phyloP scores from a whole-genome alignment of 2,888 invertebrate genomes.

The Scaptomyza caliginosa region DNA sequence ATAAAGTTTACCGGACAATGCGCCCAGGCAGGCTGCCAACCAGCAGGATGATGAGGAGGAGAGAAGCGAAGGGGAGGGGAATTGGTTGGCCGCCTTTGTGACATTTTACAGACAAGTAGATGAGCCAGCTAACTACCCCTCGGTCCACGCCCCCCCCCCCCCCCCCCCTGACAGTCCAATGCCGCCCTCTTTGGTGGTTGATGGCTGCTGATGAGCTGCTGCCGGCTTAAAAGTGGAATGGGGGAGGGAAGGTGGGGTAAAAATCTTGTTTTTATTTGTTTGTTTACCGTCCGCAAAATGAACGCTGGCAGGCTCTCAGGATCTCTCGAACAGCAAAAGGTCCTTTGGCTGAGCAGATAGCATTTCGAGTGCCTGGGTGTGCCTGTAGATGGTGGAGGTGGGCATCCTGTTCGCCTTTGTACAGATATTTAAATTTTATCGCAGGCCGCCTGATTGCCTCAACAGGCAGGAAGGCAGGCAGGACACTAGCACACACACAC shows the following conservation, averaged over 20 bases:
- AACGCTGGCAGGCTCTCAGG: conserved; percentile 49
- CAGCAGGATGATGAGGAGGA: background rate
- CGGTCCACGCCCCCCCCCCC: background rate
- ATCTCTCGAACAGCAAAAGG: background rate
- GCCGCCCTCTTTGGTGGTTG: conserved; percentile 53
- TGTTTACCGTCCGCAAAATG: conserved; percentile 79
- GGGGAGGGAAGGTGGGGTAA: conserved; percentile 23
- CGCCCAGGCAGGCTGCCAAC: background rate
- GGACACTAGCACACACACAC: conserved; percentile 2
- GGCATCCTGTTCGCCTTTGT: conserved; percentile 34
- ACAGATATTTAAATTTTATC: conserved; percentile 75
- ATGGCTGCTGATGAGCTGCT: conserved; percentile 67
- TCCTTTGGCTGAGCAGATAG: conserved; percentile 29
- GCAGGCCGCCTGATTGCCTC: conserved; percentile 68
- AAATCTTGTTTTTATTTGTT: conserved; percentile 78
- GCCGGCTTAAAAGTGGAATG: background rate
- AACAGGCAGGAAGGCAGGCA: conserved; percentile 23
- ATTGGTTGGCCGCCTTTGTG: conserved; percentile 59
- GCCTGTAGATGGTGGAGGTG: background rate
- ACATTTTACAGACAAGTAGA: conserved; percentile 76
- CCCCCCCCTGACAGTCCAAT: background rate
- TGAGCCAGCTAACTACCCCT: conserved; percentile 53
- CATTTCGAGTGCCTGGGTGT: conserved; percentile 15
- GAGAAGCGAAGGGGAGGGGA: background rate
- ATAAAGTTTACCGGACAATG: conserved; percentile 77